Evolutionary conservation across 2,888 invertebrate genomes (phyloP).

Genomic region (Heliothis peltigera): DNA sequence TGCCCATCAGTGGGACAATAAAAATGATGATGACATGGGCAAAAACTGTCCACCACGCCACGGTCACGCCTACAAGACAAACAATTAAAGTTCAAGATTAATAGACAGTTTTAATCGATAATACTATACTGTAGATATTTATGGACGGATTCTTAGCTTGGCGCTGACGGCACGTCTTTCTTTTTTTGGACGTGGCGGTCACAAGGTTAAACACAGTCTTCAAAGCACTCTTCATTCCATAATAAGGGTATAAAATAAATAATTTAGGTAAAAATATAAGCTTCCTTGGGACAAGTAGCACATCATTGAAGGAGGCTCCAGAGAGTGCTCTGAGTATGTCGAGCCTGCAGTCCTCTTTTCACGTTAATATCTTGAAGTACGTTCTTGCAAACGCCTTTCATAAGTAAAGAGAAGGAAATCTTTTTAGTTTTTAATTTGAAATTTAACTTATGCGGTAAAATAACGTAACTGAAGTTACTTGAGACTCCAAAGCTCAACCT

Average conservation of each 20-base stretch:
- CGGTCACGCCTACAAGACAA: too few species aligned
- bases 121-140: too few species aligned
- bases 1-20: too few species aligned
- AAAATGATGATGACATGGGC: too few species aligned
- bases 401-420: conserved; percentile 13
- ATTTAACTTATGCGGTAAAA: background rate
- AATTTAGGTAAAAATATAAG: conserved; percentile 28
- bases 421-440: background rate
- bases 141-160: too few species aligned
- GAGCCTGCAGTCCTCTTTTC: conserved; percentile 43
- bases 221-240: background rate
- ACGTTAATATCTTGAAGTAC: conserved; percentile 39
- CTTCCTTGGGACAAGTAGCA: conserved; percentile 20
- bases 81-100: too few species aligned
- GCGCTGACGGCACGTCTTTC: too few species aligned
- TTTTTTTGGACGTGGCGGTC: too few species aligned
- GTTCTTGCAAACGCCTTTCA: conserved; percentile 30
- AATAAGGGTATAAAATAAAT: background rate
- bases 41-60: too few species aligned
- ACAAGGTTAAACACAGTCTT: background rate
- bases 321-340: conserved; percentile 37
- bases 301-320: conserved; percentile 30
- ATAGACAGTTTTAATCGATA: too few species aligned
- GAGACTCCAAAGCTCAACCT: background rate
- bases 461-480: background rate